Conservation (phyloP, 2,888 invertebrate genomes). For the Agriotes lineatus region DNA sequence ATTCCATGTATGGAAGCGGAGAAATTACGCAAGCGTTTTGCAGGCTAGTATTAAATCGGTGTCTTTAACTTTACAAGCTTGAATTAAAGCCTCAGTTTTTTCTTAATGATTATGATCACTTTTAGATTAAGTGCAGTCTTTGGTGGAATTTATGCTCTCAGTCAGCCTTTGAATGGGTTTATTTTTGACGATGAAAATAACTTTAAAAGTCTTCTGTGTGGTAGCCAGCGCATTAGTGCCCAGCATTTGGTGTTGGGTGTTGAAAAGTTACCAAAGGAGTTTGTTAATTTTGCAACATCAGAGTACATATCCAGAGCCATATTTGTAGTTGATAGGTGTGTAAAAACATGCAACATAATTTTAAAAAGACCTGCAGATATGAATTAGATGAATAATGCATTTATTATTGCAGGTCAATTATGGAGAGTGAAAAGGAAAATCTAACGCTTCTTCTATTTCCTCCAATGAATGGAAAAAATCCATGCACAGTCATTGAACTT, state of each 20-base stretch:
- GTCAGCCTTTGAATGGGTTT: slow-evolving; percentile 81
- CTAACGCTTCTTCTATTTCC: slow-evolving; percentile 85
- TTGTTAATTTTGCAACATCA: slow-evolving; percentile 61
- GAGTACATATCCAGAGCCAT: slow-evolving; percentile 62
- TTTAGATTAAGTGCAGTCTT: slow-evolving; percentile 95
- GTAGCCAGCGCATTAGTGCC: slow-evolving; percentile 78
- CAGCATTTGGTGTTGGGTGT: slow-evolving; percentile 82
- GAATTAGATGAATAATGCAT: neutral
- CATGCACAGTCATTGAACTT: slow-evolving; percentile 83
- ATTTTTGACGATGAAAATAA: slow-evolving; percentile 72
- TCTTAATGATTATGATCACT: slow-evolving; percentile 24
- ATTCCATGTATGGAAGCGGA: slow-evolving; percentile 97
- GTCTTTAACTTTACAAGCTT: too few relatives aligned
- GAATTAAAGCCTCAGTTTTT: too few relatives aligned
- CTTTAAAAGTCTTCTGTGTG: slow-evolving; percentile 76
- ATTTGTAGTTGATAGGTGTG: slow-evolving; percentile 70
- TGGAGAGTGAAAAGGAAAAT: slow-evolving; percentile 83
- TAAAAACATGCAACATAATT: neutral
- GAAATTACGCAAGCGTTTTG: slow-evolving; percentile 97
- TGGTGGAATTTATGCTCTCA: slow-evolving; percentile 94
- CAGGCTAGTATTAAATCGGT: too few relatives aligned
- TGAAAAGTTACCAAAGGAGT: slow-evolving; percentile 73
- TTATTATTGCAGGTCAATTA: slow-evolving; percentile 71
- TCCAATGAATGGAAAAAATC: slow-evolving; percentile 71
- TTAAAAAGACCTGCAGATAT: too few relatives aligned